Evolutionary conservation across 2,113 vertebrate species (phyloP), one percentile per base, ranked within the genome.

Genomic region (Prionailurus bengalensis): DNA sequence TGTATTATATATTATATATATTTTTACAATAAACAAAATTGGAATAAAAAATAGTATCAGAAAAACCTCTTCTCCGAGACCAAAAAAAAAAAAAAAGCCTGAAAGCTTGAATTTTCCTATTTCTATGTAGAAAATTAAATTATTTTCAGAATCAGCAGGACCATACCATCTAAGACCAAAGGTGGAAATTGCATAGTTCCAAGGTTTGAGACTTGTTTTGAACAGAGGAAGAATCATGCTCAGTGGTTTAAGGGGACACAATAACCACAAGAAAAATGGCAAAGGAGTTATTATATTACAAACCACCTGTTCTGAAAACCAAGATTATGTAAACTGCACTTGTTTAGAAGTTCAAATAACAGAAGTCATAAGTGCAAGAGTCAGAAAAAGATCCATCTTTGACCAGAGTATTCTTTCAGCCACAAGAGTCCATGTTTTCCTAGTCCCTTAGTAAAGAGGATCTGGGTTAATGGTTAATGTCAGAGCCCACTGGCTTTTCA

Each of bases 141-240:
- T 73, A 53, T 94, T 95, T 98, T 92, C 83, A 95, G 70, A 86
- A 92, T 86, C 48, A 74, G 74, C 39, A 92, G 55, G 12, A 92
- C 36, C 29, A 74, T 16, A n/a, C 4, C 31, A 45, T 58, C 63
- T 91, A 96, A 80, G 4, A 91, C 27, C 39, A 74, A 85, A 96
- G 29, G 76, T 96, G 53, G 91, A 90, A 91, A 94, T 51, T 53
- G 76, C 4, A 79, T 4, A 93, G 33, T 85, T 94, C 25, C 55
- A 53, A 86, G 36, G 33, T 48, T 55, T 91, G 73, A 96, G 55
- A 61, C 13, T 42, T 97, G n/a, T 71, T 95, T 89, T 71, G 29
- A 73, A 71, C 1, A 45, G n/a, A 76, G 85, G 7, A 21, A 78
- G 16, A 89, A 95, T 33, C 33, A 91, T 89, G 19, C 31, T 39